phyloP scores from a whole-genome alignment of 2,797 vertebrate species.

The Arctocebus calabarensis region DNA sequence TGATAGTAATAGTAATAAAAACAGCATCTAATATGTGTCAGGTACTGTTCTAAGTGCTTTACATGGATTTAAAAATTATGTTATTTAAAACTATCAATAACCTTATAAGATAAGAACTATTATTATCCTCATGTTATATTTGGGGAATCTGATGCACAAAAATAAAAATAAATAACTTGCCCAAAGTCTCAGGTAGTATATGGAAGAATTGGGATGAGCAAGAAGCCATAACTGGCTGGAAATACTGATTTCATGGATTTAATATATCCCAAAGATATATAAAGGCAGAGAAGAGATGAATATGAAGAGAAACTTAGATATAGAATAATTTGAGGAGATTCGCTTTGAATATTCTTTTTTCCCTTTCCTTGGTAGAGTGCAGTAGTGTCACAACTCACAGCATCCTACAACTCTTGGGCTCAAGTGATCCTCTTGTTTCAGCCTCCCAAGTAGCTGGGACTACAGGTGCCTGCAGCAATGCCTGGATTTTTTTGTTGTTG shows the following conservation, averaged over 20 bases:
- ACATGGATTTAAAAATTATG: conserved; percentile 25
- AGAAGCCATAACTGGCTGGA: conserved; percentile 32
- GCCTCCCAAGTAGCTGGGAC: too few species aligned
- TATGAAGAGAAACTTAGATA: conserved; percentile 47
- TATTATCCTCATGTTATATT: neutral
- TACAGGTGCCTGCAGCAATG: too few species aligned
- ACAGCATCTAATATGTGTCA: conserved; percentile 20
- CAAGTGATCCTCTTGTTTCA: too few species aligned
- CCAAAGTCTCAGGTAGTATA: neutral
- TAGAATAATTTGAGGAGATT: neutral
- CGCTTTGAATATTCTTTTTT: conserved; percentile 7
- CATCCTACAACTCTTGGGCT: too few species aligned
- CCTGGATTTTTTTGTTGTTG: too few species aligned
- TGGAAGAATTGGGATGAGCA: neutral
- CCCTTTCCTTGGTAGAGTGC: too few species aligned
- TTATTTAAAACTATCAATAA: conserved; percentile 52
- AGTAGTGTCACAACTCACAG: too few species aligned
- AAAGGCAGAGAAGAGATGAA: neutral
- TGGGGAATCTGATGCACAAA: conserved; percentile 5
- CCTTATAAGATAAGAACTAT: neutral
- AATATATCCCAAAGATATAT: neutral
- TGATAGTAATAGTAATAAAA: conserved; percentile 26
- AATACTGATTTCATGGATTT: conserved; percentile 34
- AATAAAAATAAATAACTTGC: conserved; percentile 48
- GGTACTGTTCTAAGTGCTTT: conserved; percentile 25